Evolutionary conservation across 2,113 vertebrate species (phyloP), one percentile per base, ranked within the genome.

Genomic region (Nothobranchius kuhntae): DNA sequence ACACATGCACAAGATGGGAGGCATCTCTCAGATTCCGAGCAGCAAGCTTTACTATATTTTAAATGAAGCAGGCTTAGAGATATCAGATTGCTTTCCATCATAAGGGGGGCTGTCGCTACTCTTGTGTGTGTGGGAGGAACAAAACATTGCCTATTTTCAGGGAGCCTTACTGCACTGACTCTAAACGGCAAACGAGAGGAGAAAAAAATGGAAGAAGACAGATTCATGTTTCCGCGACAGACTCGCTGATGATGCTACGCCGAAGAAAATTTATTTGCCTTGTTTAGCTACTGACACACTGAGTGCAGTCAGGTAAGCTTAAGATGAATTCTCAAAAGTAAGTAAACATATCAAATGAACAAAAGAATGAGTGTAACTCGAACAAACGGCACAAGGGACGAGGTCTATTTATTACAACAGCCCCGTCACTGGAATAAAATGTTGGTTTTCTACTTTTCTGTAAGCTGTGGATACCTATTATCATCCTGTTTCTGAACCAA

Each of bases 81-180:
- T 85, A 90, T 85, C 84, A 89, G 81, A 89, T 87, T 81, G 76
- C 78, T 83, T 81, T 89, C 85, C 77, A 84, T 87, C 87, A 84
- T 87, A 65, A 54, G 84, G 87, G 79, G 86, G 84, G 76, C 73
- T 54, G 79, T 73, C 42, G 67, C 75, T 57, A 80, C 77, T 74
- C 57, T 75, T 80, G 84, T 86, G 77, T 79, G 71, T 38, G 83
- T 83, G 74, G 77, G 85, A 87, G 83, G 68, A 81, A 85, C 77
- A 84, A 78, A 89, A 89, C 87, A 83, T 82, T 82, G 88, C 87
- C 78, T 88, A 83, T 83, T 89, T 85, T 80, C 62, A 73, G 81
- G 81, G 73, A 85, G 75, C 71, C 68, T 38, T 65, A 73, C 75
- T 64, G 75, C 73, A 66, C 73, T 3, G 68, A 76, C 78, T 84